phyloP scores from a whole-genome alignment of 2,888 invertebrate genomes.

The Cosmia trapezina region DNA sequence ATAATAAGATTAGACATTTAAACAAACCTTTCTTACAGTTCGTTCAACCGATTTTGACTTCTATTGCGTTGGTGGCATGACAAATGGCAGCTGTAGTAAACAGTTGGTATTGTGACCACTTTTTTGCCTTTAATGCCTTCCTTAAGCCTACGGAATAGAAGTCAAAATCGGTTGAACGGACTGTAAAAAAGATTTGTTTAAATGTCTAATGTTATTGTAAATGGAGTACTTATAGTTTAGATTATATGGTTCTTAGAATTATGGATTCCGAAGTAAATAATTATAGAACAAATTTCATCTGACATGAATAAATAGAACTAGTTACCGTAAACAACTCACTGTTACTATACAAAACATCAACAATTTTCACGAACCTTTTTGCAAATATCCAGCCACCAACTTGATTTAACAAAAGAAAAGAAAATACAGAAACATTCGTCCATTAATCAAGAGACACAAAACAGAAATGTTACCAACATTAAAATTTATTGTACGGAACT shows the following conservation, averaged over 20 bases:
- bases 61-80: no score
- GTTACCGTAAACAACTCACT: constrained; percentile 4
- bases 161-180: no score
- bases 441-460: constrained; percentile 65
- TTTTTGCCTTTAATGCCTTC: no score
- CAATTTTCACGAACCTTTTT: constrained; percentile 37
- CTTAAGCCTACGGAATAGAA: no score
- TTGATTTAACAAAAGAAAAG: constrained; percentile 56
- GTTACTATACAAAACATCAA: neutral
- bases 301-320: neutral
- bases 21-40: no score
- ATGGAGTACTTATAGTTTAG: no score
- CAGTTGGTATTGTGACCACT: no score
- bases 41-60: no score
- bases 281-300: neutral
- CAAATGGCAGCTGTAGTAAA: no score
- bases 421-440: constrained; percentile 50
- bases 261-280: neutral
- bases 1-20: no score
- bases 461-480: constrained; percentile 61
- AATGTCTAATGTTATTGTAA: no score
- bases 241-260: neutral
- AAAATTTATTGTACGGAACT: constrained; percentile 67
- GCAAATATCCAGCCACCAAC: constrained; percentile 21
- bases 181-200: no score